These are phyloP conservation scores for Papilio aristodemus DNA, from an alignment of 1,140 invertebrate genomes.

Conservation along the genomic window DNA sequence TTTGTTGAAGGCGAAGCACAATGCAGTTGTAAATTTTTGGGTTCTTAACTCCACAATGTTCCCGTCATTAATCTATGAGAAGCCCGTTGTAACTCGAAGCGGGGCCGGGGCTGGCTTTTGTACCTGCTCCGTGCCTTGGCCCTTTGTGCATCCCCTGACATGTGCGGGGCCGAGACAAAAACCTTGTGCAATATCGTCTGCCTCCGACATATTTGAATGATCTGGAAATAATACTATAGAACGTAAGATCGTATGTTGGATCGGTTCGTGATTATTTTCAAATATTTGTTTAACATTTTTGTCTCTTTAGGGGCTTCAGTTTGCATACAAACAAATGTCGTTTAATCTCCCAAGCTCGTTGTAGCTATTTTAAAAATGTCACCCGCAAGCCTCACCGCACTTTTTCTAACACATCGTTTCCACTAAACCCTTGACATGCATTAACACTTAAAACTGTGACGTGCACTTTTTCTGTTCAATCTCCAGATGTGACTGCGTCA, in stretches of 20 bases:
- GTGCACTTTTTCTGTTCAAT: constrained; percentile 70
- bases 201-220: constrained; percentile 61
- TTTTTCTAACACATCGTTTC: constrained; percentile 76
- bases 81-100: constrained; percentile 71
- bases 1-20: constrained; percentile 64
- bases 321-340: not conserved
- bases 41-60: constrained; percentile 77
- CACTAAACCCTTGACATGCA: constrained; percentile 75
- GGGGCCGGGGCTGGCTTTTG: constrained; percentile 64
- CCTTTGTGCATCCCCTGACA: constrained; percentile 71
- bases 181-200: constrained; percentile 73
- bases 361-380: constrained; percentile 74
- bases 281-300: not conserved
- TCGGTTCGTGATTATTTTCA: not conserved
- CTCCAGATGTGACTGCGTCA: constrained; percentile 75
- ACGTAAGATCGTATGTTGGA: constrained; percentile 45
- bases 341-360: constrained; percentile 40
- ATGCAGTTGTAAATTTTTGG: constrained; percentile 79
- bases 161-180: constrained; percentile 71
- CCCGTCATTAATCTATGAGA: constrained; percentile 72
- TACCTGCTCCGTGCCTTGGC: constrained; percentile 69
- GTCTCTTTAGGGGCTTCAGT: not conserved
- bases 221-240: constrained; percentile 70
- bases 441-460: constrained; percentile 73
- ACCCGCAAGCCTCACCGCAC: constrained; percentile 63